Conservation (phyloP, 2,797 vertebrate genomes). For the Falco naumanni region DNA sequence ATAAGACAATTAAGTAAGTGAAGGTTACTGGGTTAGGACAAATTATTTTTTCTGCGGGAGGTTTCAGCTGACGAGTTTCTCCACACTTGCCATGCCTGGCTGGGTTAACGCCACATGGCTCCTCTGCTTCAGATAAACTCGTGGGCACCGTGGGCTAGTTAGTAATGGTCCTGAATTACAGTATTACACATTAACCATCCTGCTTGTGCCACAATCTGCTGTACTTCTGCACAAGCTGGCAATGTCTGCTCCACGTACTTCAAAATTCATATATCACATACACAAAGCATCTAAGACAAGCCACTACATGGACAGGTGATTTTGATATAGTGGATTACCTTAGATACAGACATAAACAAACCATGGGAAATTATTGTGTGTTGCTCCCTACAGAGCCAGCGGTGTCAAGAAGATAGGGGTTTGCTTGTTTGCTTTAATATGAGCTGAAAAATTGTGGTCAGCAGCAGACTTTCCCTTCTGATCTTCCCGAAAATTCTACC, state of each 20-base stretch:
- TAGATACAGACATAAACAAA: slow-evolving; percentile 1
- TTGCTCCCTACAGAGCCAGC: background rate
- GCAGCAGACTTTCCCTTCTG: background rate
- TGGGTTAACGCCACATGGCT: background rate
- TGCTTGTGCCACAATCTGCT: background rate
- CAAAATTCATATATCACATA: background rate
- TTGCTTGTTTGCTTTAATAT: background rate
- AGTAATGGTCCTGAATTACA: background rate
- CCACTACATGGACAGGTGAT: background rate
- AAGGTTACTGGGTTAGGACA: slow-evolving; percentile 13
- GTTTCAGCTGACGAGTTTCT: background rate
- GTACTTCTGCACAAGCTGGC: background rate
- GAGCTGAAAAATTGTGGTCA: background rate
- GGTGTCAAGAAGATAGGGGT: background rate
- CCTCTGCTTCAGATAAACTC: background rate
- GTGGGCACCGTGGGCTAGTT: background rate
- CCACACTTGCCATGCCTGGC: background rate
- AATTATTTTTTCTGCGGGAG: background rate
- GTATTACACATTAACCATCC: background rate
- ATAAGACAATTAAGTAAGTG: background rate
- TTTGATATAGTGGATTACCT: background rate
- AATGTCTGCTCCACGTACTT: rapidly evolving
- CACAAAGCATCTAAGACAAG: background rate
- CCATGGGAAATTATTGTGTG: background rate
- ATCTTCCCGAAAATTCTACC: background rate